These are phyloP conservation scores for Microplitis mediator DNA, from an alignment of 1,140 invertebrate genomes.

Conservation along the genomic window DNA sequence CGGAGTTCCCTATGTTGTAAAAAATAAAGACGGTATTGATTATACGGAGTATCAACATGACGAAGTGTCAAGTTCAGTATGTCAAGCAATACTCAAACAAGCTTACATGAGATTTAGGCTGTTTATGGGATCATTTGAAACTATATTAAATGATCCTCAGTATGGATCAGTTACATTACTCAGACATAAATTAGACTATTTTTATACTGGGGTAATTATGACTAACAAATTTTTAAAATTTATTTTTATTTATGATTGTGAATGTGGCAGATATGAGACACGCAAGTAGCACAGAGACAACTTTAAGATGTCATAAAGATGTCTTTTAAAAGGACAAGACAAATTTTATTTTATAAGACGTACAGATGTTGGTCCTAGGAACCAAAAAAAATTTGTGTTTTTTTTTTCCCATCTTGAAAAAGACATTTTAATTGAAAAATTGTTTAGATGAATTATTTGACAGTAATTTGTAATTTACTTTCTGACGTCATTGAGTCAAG, in stretches of 20 bases:
- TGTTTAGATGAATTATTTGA: no score
- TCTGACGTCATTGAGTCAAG: background rate
- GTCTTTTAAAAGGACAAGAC: no score
- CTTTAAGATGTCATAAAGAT: no score
- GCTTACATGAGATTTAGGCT: conserved; percentile 78
- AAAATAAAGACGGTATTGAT: conserved; percentile 71
- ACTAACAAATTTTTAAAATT: no score
- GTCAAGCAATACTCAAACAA: conserved; percentile 73
- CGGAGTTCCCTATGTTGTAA: conserved; percentile 71
- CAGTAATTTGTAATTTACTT: background rate
- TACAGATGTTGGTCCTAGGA: no score
- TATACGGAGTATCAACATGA: conserved; percentile 76
- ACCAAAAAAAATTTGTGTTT: no score
- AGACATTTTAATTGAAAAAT: no score
- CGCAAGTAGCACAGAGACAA: no score
- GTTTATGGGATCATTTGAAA: conserved; percentile 75
- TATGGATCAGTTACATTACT: conserved; percentile 64
- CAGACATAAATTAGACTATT: conserved; percentile 69
- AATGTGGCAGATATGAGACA: no score
- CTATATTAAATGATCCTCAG: conserved; percentile 64
- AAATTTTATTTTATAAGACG: no score
- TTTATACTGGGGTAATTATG: conserved; percentile 68
- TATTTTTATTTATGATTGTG: no score
- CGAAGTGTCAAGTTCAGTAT: conserved; percentile 79
- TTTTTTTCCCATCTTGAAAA: no score